Base-by-base conservation (phyloP, 2,113 vertebrate species). In the Rhinoderma darwinii region DNA sequence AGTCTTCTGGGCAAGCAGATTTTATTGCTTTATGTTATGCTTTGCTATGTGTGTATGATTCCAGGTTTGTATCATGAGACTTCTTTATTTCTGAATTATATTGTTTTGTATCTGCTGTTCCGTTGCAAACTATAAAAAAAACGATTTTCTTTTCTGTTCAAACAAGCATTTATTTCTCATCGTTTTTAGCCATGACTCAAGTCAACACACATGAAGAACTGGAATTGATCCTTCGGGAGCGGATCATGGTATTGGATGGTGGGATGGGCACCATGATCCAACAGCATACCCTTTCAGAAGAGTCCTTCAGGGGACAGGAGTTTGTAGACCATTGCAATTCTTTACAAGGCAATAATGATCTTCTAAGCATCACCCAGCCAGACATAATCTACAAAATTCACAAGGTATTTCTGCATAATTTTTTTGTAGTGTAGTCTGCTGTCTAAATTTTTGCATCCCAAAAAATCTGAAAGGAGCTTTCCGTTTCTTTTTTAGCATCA, bases 261-360 rank as follows among this genome's bases (percentile, higher is more conserved):
- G 98, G 96, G 1, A 99, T 99, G 98, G 98, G 98, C 7, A 99
- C 98, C n/a, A 98, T 99, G 98, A 96, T 99, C 89, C 98, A 99
- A 89, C 95, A 93, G 54, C 90, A 90, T 8, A 91, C 84, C 0
- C 91, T 99, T 0, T 91, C 91, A 68, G 98, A 99, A 80, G 94
- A 96, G 0, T 92, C 95, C 88, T 99, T 98, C 91, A 94, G 95
- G 84, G 97, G 97, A 7, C 90, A 93, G 0, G 97, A 98, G 88
- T 97, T 99, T 82, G 94, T 92, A 91, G 95, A 96, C 25, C 98
- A 99, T n/a, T 68, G 84, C 20, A 94, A 90, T 76, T 89, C 93
- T 4, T 91, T 99, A 90, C 97, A 96, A 90, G 98, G 98, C 89
- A 99, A 99, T 92, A 99, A 99, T 39, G 98, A 99, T 89, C 90